Conservation (phyloP, 2,888 invertebrate species). For the Saturnia japonica region DNA sequence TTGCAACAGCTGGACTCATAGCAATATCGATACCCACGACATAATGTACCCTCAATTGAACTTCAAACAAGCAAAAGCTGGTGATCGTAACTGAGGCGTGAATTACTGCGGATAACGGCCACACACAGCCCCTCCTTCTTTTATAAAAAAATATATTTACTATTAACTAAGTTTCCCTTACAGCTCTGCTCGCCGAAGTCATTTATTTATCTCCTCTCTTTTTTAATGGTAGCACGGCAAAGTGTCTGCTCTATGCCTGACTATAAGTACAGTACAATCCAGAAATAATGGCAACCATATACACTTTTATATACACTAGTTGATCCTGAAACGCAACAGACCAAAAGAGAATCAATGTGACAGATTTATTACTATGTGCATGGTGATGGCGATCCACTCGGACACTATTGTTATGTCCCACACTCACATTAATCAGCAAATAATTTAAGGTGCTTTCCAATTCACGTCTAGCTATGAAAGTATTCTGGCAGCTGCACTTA, state of each 20-base stretch:
- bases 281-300: neutral
- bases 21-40: slow-evolving; percentile 26
- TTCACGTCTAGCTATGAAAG: too few species aligned
- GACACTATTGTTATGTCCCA: too few species aligned
- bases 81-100: slow-evolving; percentile 26
- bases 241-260: too few species aligned
- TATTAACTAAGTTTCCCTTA: neutral
- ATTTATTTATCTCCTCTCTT: neutral
- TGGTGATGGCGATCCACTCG: too few species aligned
- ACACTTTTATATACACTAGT: too few species aligned
- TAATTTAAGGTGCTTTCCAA: too few species aligned
- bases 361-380: too few species aligned
- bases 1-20: slow-evolving; percentile 19
- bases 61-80: slow-evolving; percentile 32
- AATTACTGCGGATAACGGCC: slow-evolving; percentile 16
- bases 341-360: too few species aligned
- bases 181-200: neutral
- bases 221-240: too few species aligned
- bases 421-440: too few species aligned
- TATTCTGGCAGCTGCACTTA: too few species aligned
- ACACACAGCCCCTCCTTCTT: slow-evolving; percentile 29
- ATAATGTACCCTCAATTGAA: slow-evolving; percentile 33
- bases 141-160: slow-evolving; percentile 29
- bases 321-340: too few species aligned
- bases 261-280: neutral